Conservation (phyloP, 30 jellyfish, hydroid and myxozoan species). For the Chironex yamaguchii region DNA sequence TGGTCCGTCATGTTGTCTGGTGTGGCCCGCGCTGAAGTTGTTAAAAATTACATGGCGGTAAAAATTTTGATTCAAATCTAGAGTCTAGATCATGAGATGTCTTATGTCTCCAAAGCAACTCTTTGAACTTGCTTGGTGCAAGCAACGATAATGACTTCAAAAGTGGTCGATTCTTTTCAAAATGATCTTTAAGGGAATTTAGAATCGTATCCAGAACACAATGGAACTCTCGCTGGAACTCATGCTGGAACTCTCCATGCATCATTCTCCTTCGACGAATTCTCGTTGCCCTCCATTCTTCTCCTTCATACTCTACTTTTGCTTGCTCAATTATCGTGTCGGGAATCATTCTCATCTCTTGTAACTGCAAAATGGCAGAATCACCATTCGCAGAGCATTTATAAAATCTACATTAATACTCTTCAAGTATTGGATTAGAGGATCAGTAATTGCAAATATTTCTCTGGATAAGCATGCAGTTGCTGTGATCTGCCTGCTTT, state of each 20-base stretch:
- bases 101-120: slow-evolving; percentile 13
- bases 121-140: slow-evolving; percentile 34
- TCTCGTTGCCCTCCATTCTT: slow-evolving; percentile 60
- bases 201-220: slow-evolving; percentile 32
- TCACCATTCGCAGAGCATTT: slow-evolving; percentile 55
- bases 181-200: slow-evolving; percentile 8
- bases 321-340: slow-evolving; percentile 11
- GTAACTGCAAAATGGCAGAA: slow-evolving; percentile 34
- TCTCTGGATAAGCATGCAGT: slow-evolving; percentile 65
- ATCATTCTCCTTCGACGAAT: slow-evolving; percentile 47
- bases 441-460: slow-evolving; percentile 56
- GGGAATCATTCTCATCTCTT: slow-evolving; percentile 29
- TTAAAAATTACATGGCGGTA: too few species aligned
- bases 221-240: slow-evolving; percentile 36
- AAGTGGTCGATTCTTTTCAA: slow-evolving; percentile 62
- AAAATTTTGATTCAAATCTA: too few species aligned
- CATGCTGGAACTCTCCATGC: slow-evolving; percentile 61
- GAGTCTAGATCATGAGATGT: slow-evolving; percentile 45
- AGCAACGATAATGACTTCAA: slow-evolving; percentile 34
- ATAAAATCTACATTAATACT: slow-evolving; percentile 49
- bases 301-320: slow-evolving; percentile 41
- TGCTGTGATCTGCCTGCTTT: slow-evolving; percentile 58
- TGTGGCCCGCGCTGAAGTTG: too few species aligned
- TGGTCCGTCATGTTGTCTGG: too few species aligned
- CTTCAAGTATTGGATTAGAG: slow-evolving; percentile 49